Percentiles rank a stretch among this genome's conserved stretches.
Evolutionary conservation across 2,113 vertebrate genomes (phyloP).

Genomic region (Manacus vitellinus): DNA sequence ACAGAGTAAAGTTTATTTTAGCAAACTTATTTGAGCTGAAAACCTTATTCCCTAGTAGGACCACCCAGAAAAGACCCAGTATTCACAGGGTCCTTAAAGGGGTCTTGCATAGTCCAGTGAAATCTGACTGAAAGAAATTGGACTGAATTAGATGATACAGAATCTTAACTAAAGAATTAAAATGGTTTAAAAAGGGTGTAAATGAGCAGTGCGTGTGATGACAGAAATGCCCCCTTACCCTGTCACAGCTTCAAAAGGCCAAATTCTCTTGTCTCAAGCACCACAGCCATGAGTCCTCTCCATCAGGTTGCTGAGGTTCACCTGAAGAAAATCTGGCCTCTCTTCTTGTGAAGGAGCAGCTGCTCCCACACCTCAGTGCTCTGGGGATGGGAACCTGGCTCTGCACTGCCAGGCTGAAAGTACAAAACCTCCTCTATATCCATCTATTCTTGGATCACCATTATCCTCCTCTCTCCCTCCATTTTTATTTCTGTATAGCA

Average conservation of each 20-base stretch:
- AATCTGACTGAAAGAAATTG: neutral
- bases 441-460: neutral
- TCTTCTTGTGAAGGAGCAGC: neutral
- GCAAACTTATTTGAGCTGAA: neutral
- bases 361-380: neutral
- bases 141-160: neutral
- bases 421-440: neutral
- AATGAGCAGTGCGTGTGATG: neutral
- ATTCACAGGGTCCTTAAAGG: neutral
- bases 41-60: neutral
- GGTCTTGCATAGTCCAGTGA: neutral
- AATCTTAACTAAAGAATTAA: neutral
- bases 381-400: neutral
- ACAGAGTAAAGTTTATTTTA: neutral
- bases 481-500: neutral
- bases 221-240: neutral
- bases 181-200: neutral
- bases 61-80: neutral
- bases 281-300: neutral
- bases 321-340: neutral
- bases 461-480: neutral
- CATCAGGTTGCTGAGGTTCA: accelerated
- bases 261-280: neutral
- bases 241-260: neutral
- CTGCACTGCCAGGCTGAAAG: neutral